A percentile compares a stretch with the other conserved stretches of the same genome.
Evolutionary conservation across 2,888 invertebrate genomes (phyloP).

Genomic region (Camponotus fellah): DNA sequence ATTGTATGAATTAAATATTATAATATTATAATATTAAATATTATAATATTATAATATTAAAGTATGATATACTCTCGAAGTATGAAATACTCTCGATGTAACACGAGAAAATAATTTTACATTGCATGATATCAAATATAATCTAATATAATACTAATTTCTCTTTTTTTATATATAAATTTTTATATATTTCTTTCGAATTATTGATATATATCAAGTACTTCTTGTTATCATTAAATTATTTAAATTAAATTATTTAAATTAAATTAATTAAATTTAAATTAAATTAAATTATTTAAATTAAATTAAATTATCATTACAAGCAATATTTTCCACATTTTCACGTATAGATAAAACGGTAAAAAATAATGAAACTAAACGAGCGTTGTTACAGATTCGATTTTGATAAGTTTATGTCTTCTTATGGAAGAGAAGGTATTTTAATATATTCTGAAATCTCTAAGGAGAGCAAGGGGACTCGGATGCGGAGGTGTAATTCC

Average conservation of each 20-base stretch:
- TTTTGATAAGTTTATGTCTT: neutral
- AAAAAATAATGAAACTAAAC: neutral
- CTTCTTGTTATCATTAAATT: neutral
- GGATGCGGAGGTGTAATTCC: constrained; percentile 47
- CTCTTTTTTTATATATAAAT: neutral
- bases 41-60: too few species aligned
- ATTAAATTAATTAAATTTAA: too few species aligned
- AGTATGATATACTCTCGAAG: too few species aligned
- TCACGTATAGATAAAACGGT: neutral
- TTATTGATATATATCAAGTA: neutral
- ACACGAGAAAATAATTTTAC: too few species aligned
- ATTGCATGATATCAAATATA: neutral
- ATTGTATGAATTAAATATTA: too few species aligned
- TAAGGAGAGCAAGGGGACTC: constrained; percentile 2
- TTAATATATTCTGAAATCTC: constrained; percentile 39
- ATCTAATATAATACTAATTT: neutral
- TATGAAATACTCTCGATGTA: neutral
- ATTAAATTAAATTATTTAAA: too few species aligned
- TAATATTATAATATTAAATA: too few species aligned
- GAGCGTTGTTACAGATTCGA: neutral
- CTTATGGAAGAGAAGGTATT: neutral
- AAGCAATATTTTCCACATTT: neutral
- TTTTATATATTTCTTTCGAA: neutral
- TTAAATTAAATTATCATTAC: neutral
- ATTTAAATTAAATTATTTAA: too few species aligned